Evolutionary conservation across 2,113 vertebrate genomes (phyloP).

Genomic region (Macaca mulatta): DNA sequence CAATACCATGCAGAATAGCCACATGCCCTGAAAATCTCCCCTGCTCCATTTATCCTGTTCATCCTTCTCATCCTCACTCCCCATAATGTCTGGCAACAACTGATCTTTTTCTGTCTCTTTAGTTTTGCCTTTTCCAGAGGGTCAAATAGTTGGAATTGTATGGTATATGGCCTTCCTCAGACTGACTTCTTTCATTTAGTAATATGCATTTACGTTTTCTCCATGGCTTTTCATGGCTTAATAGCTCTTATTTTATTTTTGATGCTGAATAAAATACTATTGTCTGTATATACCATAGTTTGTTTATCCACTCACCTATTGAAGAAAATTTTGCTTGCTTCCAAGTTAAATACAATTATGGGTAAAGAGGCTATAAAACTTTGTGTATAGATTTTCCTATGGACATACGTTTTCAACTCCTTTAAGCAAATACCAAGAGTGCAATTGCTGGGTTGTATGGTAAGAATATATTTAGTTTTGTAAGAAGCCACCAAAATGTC

Average conservation of each 20-base stretch:
- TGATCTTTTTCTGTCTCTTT: neutral
- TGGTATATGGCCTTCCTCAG: neutral
- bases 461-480: neutral
- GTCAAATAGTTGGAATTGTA: neutral
- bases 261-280: neutral
- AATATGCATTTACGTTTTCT: neutral
- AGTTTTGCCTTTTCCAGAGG: neutral
- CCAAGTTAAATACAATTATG: neutral
- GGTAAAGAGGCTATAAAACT: neutral
- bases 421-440: neutral
- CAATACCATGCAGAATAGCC: no score
- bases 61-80: neutral
- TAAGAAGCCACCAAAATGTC: neutral
- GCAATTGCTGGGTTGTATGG: neutral
- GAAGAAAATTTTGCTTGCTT: neutral
- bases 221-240: neutral
- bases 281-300: neutral
- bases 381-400: neutral
- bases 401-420: neutral
- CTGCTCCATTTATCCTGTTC: neutral
- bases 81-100: fast-evolving
- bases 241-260: neutral
- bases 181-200: neutral
- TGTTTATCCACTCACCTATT: neutral
- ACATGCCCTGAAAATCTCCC: neutral